These are phyloP conservation scores for Pangasius mekongensis DNA, from an alignment of 2,797 vertebrate species.

Conservation along the genomic window DNA sequence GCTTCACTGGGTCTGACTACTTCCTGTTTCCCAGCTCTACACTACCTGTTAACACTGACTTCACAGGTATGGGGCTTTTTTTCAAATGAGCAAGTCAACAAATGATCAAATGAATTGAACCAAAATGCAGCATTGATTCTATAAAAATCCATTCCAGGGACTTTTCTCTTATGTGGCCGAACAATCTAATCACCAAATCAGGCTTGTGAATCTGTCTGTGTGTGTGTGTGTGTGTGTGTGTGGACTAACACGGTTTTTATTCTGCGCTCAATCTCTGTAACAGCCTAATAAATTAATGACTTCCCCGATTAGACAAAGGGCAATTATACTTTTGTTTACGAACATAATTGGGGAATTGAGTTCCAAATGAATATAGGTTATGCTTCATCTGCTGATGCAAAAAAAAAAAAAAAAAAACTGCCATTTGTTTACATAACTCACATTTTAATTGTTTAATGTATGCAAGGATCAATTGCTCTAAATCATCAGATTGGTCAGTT, in stretches of 20 bases:
- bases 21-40: constrained; percentile 81
- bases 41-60: constrained; percentile 82
- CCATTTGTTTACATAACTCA: constrained; percentile 59
- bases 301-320: constrained; percentile 80
- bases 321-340: constrained; percentile 84
- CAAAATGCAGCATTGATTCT: neutral
- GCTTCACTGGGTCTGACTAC: constrained; percentile 84
- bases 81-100: neutral
- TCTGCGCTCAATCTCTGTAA: constrained; percentile 53
- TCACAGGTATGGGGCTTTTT: constrained; percentile 80
- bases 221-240: neutral
- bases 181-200: neutral
- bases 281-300: constrained; percentile 68
- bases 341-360: constrained; percentile 80
- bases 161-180: neutral
- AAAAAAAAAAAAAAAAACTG: neutral
- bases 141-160: neutral
- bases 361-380: constrained; percentile 82
- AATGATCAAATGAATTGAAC: neutral
- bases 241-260: constrained; percentile 46
- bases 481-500: constrained; percentile 47
- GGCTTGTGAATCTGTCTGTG: neutral
- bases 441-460: constrained; percentile 54
- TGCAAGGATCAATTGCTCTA: constrained; percentile 9
- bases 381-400: constrained; percentile 75